Evolutionary conservation across 2,888 invertebrate species (phyloP), one percentile per base, ranked within the genome.

Genomic region (Atethmia centrago): DNA sequence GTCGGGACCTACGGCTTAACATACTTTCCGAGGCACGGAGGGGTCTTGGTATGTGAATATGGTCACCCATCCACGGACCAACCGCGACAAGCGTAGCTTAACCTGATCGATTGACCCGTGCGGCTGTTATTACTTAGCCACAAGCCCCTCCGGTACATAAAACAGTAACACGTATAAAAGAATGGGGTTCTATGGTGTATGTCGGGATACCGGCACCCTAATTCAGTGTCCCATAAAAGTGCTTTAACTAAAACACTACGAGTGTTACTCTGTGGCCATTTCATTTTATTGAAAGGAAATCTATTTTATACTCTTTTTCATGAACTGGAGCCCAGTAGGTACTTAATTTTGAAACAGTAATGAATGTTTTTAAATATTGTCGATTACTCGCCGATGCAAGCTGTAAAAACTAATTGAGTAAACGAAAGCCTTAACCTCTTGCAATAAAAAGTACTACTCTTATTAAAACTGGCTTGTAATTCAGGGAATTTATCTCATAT

Each of bases 211-310:
- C 55, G 62, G 7, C 36, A 76, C 81, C 77, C 65, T 82, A 19
- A 51, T 42, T 58, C 64, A 51, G n/a, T 61, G 21, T 9, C 66
- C 76, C 77, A 78, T 78, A 78, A 81, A 78, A 78, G 56, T 78
- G 65, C 61, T 81, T 51, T 79, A 66, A 66, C 66, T 78, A 81
- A 78, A 81, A 66, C 55, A 81, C 61, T 75, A 75, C 55, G 65
- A 62, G 53, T 59, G 77, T 77, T 40, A 62, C 61, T 78, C 36
- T 55, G 36, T 28, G 31, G 47, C 53, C 51, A 53, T 75, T 76
- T 36, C 45, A 12, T 78, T 78, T 67, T 66, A 78, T 78, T 67
- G 65, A 65, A 36, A 63, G 4, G 51, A 80, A 65, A 59, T 80
- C 42, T 80, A 25, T 53, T 65, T 77, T 36, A 40, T 28, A 31